Conservation (phyloP, 2,113 vertebrate species). For the Cygnus buccinator region DNA sequence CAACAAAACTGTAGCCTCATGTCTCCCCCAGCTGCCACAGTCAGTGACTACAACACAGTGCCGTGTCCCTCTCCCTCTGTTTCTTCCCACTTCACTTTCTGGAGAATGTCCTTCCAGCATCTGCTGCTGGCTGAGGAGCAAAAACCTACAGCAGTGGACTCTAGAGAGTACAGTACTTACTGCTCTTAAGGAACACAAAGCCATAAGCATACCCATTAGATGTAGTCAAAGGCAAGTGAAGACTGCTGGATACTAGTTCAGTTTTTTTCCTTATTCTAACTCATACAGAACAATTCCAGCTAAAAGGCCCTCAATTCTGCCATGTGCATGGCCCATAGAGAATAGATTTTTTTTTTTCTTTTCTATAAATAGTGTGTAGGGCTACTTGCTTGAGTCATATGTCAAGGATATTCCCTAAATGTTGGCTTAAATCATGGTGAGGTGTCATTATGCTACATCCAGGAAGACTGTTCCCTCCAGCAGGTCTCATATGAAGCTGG, state of each 20-base stretch:
- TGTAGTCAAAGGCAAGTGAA: background rate
- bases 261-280: background rate
- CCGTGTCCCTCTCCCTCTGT: background rate
- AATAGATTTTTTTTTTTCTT: background rate
- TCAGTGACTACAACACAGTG: background rate
- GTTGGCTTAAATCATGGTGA: background rate
- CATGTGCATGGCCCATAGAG: background rate
- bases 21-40: background rate
- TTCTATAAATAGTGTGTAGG: background rate
- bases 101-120: background rate
- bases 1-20: background rate
- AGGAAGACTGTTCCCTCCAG: background rate
- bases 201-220: no score
- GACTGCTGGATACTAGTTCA: background rate
- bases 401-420: background rate
- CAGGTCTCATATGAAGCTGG: background rate
- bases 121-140: background rate
- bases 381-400: background rate
- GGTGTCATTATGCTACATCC: background rate
- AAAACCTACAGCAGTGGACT: background rate
- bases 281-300: background rate
- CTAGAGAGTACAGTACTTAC: accelerated
- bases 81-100: background rate
- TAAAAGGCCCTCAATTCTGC: background rate
- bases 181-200: background rate